These are phyloP conservation scores for Brachyrhaphis roseni DNA, from an alignment of 2,797 vertebrate species.

Conservation along the genomic window DNA sequence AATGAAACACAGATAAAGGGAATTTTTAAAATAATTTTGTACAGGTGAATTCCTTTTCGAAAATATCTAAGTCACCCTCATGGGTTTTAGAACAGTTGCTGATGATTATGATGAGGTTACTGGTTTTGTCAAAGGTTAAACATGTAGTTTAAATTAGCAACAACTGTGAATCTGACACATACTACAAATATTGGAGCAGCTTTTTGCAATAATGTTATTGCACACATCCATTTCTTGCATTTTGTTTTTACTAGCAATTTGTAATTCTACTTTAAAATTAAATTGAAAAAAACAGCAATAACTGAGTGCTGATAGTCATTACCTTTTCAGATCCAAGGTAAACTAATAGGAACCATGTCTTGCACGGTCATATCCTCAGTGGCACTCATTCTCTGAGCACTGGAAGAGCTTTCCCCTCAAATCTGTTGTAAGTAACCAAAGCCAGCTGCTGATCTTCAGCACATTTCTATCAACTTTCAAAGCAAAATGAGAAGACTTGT, in stretches of 20 bases:
- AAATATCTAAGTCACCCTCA: no score
- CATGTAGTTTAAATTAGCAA: no score
- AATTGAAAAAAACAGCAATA: background rate
- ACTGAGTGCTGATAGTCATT: background rate
- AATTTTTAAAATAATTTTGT: no score
- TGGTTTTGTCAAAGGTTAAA: no score
- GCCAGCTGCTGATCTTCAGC: conserved; percentile 3
- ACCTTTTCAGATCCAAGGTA: background rate
- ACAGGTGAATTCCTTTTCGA: no score
- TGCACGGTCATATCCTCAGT: background rate
- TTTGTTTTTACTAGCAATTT: background rate
- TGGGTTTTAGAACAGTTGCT: no score
- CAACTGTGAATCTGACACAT: background rate
- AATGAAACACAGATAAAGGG: no score
- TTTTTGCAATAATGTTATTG: background rate
- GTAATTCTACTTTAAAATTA: background rate
- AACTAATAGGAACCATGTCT: background rate
- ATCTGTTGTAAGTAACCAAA: conserved; percentile 5
- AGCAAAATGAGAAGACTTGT: conserved; percentile 1
- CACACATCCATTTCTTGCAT: background rate
- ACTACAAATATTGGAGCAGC: background rate
- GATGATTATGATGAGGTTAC: no score
- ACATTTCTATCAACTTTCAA: conserved; percentile 5
- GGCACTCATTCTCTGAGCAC: background rate
- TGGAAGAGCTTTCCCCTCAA: background rate